Conservation (phyloP, 2,888 invertebrate genomes). For the Phengaris arion region DNA sequence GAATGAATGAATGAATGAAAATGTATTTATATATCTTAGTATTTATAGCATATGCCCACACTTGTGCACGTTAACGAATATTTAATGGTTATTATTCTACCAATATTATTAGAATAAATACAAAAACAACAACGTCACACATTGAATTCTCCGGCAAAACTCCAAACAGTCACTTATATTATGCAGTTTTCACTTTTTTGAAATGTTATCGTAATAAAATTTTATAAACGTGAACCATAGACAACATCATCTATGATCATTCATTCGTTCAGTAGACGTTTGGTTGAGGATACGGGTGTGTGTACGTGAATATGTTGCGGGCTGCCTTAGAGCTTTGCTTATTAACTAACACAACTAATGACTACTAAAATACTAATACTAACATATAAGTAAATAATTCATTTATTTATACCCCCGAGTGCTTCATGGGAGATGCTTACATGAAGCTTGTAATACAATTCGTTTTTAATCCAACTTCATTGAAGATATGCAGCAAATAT, state of each 20-base stretch:
- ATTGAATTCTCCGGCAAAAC: no score
- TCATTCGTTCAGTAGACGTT: conserved; percentile 46
- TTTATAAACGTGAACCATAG: no score
- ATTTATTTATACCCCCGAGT: background rate
- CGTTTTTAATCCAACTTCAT: conserved; percentile 8
- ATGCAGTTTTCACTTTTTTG: background rate
- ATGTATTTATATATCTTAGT: no score
- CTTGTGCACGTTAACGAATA: no score
- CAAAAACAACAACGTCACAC: no score
- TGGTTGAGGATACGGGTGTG: conserved; percentile 61
- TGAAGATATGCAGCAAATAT: conserved; percentile 19
- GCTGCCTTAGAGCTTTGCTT: conserved; percentile 66
- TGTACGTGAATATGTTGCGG: conserved; percentile 56
- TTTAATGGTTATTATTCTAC: no score
- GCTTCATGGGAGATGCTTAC: background rate
- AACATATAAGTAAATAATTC: conserved; percentile 17
- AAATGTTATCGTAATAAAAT: background rate
- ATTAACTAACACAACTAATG: conserved; percentile 36
- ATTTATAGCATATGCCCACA: no score
- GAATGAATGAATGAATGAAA: conserved; percentile 40
- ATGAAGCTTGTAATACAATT: background rate
- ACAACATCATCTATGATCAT: conserved; percentile 40
- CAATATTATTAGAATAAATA: no score
- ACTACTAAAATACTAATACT: conserved; percentile 33
- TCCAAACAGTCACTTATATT: no score